These are phyloP conservation scores for Antheraea pernyi DNA, from an alignment of 1,140 invertebrate species.

Conservation along the genomic window DNA sequence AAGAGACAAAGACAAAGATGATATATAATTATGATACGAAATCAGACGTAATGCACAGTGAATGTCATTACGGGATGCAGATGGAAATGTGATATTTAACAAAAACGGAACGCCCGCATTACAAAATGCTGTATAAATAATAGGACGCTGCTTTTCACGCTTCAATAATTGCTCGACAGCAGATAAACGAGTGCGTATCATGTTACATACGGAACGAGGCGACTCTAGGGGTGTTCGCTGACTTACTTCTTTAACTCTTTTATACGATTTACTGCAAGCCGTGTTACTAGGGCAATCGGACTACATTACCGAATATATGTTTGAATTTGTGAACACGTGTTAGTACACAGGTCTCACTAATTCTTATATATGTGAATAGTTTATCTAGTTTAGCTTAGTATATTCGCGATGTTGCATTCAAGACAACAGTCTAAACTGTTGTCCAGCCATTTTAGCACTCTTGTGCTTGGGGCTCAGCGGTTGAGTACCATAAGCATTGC, in stretches of 20 bases:
- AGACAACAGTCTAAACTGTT: no score
- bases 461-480: no score
- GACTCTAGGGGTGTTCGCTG: slow-evolving; percentile 44
- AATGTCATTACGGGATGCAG: slow-evolving; percentile 29
- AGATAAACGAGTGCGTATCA: slow-evolving; percentile 71
- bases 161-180: slow-evolving; percentile 77
- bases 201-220: slow-evolving; percentile 50
- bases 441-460: no score
- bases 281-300: no score
- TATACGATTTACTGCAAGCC: slow-evolving; percentile 22
- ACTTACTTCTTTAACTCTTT: slow-evolving; percentile 61
- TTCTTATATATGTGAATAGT: no score
- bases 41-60: not conserved
- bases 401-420: no score
- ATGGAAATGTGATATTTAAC: slow-evolving; percentile 73
- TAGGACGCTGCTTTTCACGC: slow-evolving; percentile 77
- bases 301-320: no score
- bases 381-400: no score
- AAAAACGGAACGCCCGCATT: slow-evolving; percentile 74
- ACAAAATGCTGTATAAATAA: slow-evolving; percentile 75
- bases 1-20: no score
- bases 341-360: no score
- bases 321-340: no score
- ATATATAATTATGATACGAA: slow-evolving; percentile 18
- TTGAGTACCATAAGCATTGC: no score